A percentile compares a stretch with the other conserved stretches of the same genome.
phyloP scores from a whole-genome alignment of 2,797 vertebrate genomes.

The Liasis olivaceus region DNA sequence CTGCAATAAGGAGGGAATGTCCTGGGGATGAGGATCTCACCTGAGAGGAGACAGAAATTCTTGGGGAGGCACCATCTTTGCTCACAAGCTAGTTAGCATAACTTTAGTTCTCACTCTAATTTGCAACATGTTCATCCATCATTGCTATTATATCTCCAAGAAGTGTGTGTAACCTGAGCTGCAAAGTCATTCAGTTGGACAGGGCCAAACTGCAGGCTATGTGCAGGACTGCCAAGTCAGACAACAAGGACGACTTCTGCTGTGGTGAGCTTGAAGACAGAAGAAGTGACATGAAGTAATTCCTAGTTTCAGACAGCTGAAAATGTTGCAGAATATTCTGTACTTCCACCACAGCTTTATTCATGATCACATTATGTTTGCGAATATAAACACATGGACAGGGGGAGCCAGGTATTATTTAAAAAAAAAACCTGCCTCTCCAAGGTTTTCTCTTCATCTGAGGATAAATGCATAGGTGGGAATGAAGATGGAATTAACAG shows the following conservation, averaged over 20 bases:
- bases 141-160: not conserved
- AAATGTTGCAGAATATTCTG: not conserved
- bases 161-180: not conserved
- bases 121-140: not conserved
- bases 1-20: not conserved
- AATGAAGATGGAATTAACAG: not conserved
- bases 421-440: not conserved
- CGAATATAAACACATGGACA: not conserved
- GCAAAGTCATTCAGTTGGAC: not conserved
- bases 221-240: not conserved
- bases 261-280: not conserved
- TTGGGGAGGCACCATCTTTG: not conserved
- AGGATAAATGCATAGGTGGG: not conserved
- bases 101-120: not conserved
- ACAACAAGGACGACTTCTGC: not conserved
- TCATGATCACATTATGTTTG: not conserved
- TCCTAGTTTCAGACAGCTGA: not conserved
- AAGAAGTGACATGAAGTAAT: not conserved
- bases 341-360: not conserved
- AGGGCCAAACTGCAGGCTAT: not conserved
- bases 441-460: not conserved
- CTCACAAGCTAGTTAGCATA: not conserved
- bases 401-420: too few relatives aligned
- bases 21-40: not conserved
- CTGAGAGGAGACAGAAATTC: not conserved